phyloP scores from a whole-genome alignment of 1,140 invertebrate species.

The Colletes latitarsis region DNA sequence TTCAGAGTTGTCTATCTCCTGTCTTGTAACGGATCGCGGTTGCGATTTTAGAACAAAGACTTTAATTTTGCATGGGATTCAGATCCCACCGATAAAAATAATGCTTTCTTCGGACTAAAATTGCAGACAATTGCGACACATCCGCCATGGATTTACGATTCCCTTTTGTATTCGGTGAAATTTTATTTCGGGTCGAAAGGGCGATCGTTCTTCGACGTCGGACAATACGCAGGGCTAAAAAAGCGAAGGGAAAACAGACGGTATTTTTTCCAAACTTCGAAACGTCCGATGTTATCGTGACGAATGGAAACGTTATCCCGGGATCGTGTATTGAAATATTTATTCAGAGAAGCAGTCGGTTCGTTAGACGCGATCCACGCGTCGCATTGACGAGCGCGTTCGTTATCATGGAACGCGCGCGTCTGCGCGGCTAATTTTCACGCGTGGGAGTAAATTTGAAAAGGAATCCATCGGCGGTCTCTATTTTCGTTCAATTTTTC shows the following conservation, averaged over 20 bases:
- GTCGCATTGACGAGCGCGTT: not conserved
- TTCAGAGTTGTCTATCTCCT: too few relatives aligned
- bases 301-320: conserved; percentile 3
- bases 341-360: conserved; percentile 11
- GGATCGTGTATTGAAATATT: conserved; percentile 20
- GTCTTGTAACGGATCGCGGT: too few relatives aligned
- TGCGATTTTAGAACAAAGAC: too few relatives aligned
- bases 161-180: not conserved
- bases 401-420: too few relatives aligned
- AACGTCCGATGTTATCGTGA: not conserved
- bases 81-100: too few relatives aligned
- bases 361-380: conserved; percentile 12
- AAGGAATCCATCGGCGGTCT: not conserved
- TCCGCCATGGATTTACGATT: not conserved
- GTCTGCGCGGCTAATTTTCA: conserved; percentile 6
- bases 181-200: not conserved
- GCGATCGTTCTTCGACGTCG: too few relatives aligned
- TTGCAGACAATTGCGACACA: not conserved
- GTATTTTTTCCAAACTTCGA: not conserved
- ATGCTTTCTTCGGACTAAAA: too few relatives aligned
- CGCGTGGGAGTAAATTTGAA: not conserved
- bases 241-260: not conserved
- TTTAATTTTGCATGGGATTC: too few relatives aligned
- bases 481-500: too few relatives aligned
- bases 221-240: not conserved